Conservation (phyloP, 2,797 vertebrate species). For the Sternarchorhynchus goeldii region DNA sequence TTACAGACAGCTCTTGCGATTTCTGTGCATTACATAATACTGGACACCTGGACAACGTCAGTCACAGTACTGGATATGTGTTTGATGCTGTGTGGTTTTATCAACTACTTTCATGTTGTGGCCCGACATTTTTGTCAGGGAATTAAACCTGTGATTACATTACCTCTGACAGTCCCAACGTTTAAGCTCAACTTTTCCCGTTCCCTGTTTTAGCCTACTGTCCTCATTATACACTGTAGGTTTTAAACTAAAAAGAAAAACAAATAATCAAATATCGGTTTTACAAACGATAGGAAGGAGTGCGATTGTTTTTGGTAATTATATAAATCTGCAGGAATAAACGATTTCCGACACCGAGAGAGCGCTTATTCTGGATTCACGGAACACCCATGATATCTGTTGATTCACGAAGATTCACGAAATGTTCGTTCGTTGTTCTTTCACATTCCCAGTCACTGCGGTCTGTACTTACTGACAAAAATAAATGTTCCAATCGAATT, state of each 20-base stretch:
- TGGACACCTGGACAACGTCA: slow-evolving; percentile 56
- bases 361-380: slow-evolving; percentile 58
- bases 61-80: slow-evolving; percentile 21
- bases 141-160: neutral
- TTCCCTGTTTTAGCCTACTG: neutral
- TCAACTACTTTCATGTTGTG: neutral
- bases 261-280: neutral
- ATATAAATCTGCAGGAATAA: slow-evolving; percentile 67
- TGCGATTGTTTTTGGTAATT: slow-evolving; percentile 64
- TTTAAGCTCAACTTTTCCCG: neutral
- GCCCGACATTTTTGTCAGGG: neutral
- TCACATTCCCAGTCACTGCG: neutral
- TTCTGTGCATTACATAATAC: slow-evolving; percentile 69
- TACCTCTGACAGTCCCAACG: neutral
- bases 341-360: slow-evolving; percentile 68
- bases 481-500: neutral
- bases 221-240: neutral
- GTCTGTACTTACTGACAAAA: neutral
- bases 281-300: slow-evolving; percentile 31
- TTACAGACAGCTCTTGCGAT: slow-evolving; percentile 64
- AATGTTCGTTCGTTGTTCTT: neutral
- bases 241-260: neutral
- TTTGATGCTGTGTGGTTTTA: neutral
- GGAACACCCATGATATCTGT: neutral
- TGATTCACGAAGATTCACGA: neutral